phyloP scores from a whole-genome alignment of 1,140 invertebrate genomes.

The Caenorhabditis brenneri region DNA sequence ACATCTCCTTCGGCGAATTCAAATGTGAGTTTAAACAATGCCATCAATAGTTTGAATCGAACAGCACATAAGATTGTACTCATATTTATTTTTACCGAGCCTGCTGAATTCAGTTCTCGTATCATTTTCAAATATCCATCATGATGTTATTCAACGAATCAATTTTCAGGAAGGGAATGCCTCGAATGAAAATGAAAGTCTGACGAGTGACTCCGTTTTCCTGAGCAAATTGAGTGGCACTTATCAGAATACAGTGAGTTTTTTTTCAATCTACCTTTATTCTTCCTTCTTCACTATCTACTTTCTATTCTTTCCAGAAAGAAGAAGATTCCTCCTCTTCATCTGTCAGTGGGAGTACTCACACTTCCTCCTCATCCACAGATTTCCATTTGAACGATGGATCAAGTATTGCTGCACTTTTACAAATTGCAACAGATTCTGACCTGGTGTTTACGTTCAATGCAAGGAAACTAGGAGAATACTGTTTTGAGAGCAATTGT shows the following conservation, averaged over 20 bases:
- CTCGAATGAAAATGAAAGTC: constrained; percentile 13
- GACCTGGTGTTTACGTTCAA: constrained; percentile 51
- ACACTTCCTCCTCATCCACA: neutral
- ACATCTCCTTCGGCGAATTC: neutral
- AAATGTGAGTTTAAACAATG: neutral
- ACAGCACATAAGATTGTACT: no score
- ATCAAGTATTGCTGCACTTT: constrained; percentile 21
- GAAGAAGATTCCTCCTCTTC: constrained; percentile 47
- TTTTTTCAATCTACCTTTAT: neutral
- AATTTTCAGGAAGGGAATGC: constrained; percentile 30
- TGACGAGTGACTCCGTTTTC: constrained; percentile 41
- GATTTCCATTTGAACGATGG: constrained; percentile 45
- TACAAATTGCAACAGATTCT: constrained; percentile 49
- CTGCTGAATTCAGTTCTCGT: no score
- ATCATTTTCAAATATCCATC: neutral
- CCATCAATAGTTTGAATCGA: no score
- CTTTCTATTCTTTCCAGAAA: constrained; percentile 32
- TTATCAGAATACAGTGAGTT: neutral
- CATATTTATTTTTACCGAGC: no score
- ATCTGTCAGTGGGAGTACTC: constrained; percentile 36
- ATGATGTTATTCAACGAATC: no score
- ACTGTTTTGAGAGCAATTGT: constrained; percentile 42
- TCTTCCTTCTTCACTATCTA: no score
- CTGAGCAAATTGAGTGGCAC: constrained; percentile 40
- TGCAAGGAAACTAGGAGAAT: constrained; percentile 46